Base-by-base conservation (phyloP, 2,888 invertebrate genomes). In the Idaea biselata region DNA sequence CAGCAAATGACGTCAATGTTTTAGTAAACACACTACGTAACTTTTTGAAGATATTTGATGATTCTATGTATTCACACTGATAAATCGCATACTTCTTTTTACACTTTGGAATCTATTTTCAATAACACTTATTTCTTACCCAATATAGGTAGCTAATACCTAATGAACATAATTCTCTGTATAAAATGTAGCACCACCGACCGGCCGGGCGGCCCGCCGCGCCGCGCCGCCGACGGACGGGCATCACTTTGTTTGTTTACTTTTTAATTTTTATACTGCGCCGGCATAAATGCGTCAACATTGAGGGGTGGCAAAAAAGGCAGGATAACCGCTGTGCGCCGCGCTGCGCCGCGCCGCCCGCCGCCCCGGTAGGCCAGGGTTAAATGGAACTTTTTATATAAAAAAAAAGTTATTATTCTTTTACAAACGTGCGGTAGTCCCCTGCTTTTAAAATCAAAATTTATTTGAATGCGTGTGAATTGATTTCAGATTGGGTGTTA, bases 281-380 rank as follows among this genome's bases (percentile, higher is more conserved):
- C 70, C 68, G 71, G 69, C 72, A 72, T 80, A 78, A 83, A 79
- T 73, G 74, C 74, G 75, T 75, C 74, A 76, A 77, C 79, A 78
- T 79, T 73, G 76, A 84, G 81, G 84, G 87, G 83, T 81, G 80
- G 81, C 73, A 73, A 81, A 83, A 76, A 73, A 78, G 74, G 73
- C 17, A 18, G 74, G 70, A 44, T 44, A 44, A 68, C 59, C 63
- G 54, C 55, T 55, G 18, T 18, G 18, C 56, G 14, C 14, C 17
- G 56, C 58, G 63, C 70, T 67, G 65, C 65, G 70, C 44, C 32
- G 32, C n/a, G 18, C 56, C 54, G 54, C 17, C 17, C 57, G 63
- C 70, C 67, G 65, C 65, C 69, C 32, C 44, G 44, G 44, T 44
- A 44, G 61, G 55, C 60, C 62, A 66, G 66, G 74, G 75, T 71